Conservation (phyloP, 2,888 invertebrate species). For the Serripes groenlandicus region DNA sequence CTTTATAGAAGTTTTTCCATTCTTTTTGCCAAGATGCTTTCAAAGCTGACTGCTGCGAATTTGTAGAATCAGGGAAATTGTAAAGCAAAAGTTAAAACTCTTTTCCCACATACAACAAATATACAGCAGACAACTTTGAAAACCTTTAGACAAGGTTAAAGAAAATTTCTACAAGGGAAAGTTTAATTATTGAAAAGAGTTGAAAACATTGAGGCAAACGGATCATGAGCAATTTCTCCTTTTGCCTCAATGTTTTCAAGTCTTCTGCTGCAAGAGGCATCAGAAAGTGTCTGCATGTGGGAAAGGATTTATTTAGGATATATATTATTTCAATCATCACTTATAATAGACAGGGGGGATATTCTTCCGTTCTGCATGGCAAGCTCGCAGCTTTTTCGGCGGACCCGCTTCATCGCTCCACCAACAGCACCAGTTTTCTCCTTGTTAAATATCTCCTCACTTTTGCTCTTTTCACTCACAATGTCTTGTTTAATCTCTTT, state of each 20-base stretch:
- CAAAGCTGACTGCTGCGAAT: no score
- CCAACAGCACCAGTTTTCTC: constrained; percentile 40
- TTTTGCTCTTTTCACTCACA: constrained; percentile 64
- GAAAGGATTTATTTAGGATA: not conserved
- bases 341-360: constrained; percentile 62
- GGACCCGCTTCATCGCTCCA: constrained; percentile 52
- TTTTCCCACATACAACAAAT: no score
- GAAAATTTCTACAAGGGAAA: no score
- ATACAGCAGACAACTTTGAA: no score
- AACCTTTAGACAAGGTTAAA: no score
- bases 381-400: constrained; percentile 79
- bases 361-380: constrained; percentile 78
- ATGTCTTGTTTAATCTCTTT: constrained; percentile 32
- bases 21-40: no score
- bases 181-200: no score
- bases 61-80: no score
- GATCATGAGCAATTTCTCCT: not conserved
- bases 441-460: constrained; percentile 69
- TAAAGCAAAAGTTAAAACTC: no score
- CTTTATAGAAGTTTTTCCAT: no score
- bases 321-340: constrained; percentile 5
- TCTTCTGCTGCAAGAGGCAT: not conserved
- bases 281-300: not conserved
- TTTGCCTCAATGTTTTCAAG: not conserved
- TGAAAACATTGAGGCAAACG: not conserved